Conservation (phyloP, 2,797 vertebrate genomes). For the Monodelphis domestica region DNA sequence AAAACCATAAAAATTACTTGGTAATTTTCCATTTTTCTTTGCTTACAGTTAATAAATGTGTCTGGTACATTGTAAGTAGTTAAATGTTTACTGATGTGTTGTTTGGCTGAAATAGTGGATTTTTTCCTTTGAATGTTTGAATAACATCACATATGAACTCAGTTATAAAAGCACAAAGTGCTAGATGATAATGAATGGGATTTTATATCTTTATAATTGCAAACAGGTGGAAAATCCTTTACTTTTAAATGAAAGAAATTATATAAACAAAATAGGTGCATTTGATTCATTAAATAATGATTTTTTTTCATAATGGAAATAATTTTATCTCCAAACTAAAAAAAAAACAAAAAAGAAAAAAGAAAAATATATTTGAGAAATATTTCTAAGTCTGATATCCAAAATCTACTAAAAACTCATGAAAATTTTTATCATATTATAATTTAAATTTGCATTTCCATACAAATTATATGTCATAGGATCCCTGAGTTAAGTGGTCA, state of each 20-base stretch:
- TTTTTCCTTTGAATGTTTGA: neutral
- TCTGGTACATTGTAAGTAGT: neutral
- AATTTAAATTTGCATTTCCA: neutral
- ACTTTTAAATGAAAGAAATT: neutral
- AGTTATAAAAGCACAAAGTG: neutral
- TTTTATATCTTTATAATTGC: neutral
- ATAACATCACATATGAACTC: neutral
- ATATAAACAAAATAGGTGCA: neutral
- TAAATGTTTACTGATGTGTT: neutral
- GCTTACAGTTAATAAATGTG: neutral
- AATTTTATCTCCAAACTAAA: neutral
- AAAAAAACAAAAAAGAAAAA: neutral
- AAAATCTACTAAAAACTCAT: neutral
- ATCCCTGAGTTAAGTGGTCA: neutral
- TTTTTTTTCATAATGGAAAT: neutral
- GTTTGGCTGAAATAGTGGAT: neutral
- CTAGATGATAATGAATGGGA: neutral
- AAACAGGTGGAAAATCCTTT: neutral
- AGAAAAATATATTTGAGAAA: neutral
- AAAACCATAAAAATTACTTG: neutral
- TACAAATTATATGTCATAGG: neutral
- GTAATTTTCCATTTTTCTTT: neutral
- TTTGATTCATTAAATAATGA: neutral
- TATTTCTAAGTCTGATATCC: neutral
- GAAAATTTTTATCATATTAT: neutral